Evolutionary conservation across 2,113 vertebrate genomes (phyloP).

Genomic region (Odobenus rosmarus): DNA sequence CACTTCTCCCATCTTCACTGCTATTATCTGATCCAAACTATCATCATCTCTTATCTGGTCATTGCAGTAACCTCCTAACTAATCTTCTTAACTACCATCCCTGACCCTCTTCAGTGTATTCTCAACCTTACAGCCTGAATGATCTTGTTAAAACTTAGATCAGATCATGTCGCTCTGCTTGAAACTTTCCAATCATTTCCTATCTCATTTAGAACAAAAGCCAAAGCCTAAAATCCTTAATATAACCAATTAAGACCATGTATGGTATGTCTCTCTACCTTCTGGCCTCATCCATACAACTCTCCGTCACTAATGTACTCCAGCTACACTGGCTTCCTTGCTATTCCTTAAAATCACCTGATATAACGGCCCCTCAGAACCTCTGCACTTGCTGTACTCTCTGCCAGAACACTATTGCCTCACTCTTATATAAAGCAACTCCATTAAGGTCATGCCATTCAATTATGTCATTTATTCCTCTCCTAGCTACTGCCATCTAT

Average conservation of each 20-base stretch:
- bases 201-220: constrained; percentile 20
- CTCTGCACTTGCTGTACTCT: not conserved
- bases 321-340: not conserved
- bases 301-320: not conserved
- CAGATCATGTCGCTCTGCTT: not conserved
- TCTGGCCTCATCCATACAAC: not conserved
- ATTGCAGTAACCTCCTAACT: not conserved
- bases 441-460: not conserved
- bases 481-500: not conserved
- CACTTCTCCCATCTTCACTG: not conserved
- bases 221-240: constrained; percentile 29
- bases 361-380: not conserved
- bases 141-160: constrained; percentile 28
- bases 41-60: not conserved
- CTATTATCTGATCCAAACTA: not conserved
- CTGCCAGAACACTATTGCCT: not conserved
- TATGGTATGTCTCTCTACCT: not conserved
- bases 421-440: not conserved
- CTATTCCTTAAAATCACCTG: not conserved
- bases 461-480: not conserved
- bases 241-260: not conserved
- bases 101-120: not conserved
- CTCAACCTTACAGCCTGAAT: not conserved
- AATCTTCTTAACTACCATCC: not conserved
- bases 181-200: constrained; percentile 8